phyloP scores from a whole-genome alignment of 2,888 invertebrate genomes.

The Ormyrus labotus region DNA sequence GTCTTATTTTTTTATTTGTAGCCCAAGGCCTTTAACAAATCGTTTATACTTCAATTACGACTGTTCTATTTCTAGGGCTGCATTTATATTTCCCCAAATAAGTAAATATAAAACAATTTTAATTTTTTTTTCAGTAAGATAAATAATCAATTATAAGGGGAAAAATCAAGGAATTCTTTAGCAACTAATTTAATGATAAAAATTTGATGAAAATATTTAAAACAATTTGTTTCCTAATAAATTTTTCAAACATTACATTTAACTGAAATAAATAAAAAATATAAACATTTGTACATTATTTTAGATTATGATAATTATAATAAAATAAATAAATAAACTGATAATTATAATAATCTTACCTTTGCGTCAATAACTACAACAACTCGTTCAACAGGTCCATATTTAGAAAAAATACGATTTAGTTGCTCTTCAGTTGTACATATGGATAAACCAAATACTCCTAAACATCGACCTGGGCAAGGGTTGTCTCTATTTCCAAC shows the following conservation, averaged over 20 bases:
- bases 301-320: constrained; percentile 2
- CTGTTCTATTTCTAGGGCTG: constrained; percentile 72
- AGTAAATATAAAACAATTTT: not conserved
- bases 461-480: constrained; percentile 91
- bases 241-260: not conserved
- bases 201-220: not conserved
- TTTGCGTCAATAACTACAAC: constrained; percentile 98
- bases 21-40: constrained; percentile 73
- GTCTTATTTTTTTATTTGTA: constrained; percentile 62
- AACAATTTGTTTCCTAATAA: not conserved
- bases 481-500: constrained; percentile 91
- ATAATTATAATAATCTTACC: constrained; percentile 76
- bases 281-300: not conserved
- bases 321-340: constrained; percentile 1
- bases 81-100: constrained; percentile 62
- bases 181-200: constrained; percentile 1
- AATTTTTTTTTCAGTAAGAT: constrained; percentile 1
- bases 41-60: constrained; percentile 64
- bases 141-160: not conserved
- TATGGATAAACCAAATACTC: constrained; percentile 95
- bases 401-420: constrained; percentile 93
- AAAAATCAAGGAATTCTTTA: constrained; percentile 20
- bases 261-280: constrained; percentile 8
- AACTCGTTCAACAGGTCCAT: constrained; percentile 93
- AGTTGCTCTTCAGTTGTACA: constrained; percentile 95